Conservation (phyloP, 2,888 invertebrate genomes). For the Stramonita haemastoma region DNA sequence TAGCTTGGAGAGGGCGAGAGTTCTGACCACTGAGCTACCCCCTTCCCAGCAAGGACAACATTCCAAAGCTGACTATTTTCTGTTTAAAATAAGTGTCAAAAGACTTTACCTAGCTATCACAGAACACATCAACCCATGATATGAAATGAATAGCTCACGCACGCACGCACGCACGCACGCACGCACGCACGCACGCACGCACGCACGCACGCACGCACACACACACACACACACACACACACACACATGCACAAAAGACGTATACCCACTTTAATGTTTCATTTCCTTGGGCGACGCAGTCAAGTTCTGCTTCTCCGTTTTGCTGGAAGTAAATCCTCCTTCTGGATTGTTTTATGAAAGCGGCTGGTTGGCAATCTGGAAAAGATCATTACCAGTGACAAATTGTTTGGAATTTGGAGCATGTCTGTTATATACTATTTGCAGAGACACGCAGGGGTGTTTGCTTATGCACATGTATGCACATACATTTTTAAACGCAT, state of each 20-base stretch:
- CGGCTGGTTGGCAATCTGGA: slow-evolving; percentile 46
- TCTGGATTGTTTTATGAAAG: slow-evolving; percentile 19
- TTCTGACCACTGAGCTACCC: too few species aligned
- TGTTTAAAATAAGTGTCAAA: too few species aligned
- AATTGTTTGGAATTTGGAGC: too few species aligned
- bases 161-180: not conserved
- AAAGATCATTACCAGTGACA: not conserved
- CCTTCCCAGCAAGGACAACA: too few species aligned
- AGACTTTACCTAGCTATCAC: too few species aligned
- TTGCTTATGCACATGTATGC: not conserved
- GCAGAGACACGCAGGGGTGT: not conserved
- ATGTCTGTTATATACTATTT: not conserved
- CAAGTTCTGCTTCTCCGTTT: slow-evolving; percentile 22
- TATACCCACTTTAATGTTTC: slow-evolving; percentile 34
- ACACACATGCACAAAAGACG: not conserved
- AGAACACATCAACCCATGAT: not conserved
- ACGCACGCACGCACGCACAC: not conserved
- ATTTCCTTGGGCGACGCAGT: slow-evolving; percentile 43
- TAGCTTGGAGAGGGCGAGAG: too few species aligned
- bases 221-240: not conserved
- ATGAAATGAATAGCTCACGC: not conserved
- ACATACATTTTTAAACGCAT: not conserved
- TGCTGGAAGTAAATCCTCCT: slow-evolving; percentile 24
- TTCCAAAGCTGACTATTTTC: too few species aligned
- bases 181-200: not conserved